Base-by-base conservation (phyloP, 2,797 vertebrate genomes). In the Aulostomus chinensis region DNA sequence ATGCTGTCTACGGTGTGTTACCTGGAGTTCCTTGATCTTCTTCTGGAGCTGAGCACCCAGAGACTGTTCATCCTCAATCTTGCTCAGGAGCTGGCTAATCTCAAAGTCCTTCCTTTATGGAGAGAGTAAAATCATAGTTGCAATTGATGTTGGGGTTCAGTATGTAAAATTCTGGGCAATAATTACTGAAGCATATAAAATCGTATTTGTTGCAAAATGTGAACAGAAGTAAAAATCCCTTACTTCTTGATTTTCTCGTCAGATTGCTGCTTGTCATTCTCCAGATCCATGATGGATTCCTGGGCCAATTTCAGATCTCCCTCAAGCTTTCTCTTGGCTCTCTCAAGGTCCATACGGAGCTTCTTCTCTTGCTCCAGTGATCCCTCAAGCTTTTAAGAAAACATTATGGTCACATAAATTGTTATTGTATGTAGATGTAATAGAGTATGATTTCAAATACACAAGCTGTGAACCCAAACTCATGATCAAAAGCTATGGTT, bases 231-330 rank as follows among this genome's bases (percentile, higher is more conserved):
- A n/a, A n/a, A n/a, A n/a, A n/a, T 26, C 4, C 7, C 28, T 3
- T 86, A 93, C 93, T 94, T 94, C 53, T 92, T 94, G 35, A 94
- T 56, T 69, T 91, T 93, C 77, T 95, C 92, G 0, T 94, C 92
- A 58, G 92, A 66, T 60, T n/a, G n/a, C n/a, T n/a, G n/a, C n/a
- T n/a, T n/a, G n/a, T n/a, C n/a, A n/a, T n/a, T n/a, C n/a, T n/a
- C n/a, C n/a, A n/a, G n/a, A n/a, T n/a, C n/a, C n/a, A n/a, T n/a
- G n/a, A n/a, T n/a, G n/a, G n/a, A n/a, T n/a, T n/a, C n/a, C n/a
- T n/a, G n/a, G n/a, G n/a, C n/a, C n/a, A n/a, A n/a, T n/a, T n/a
- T n/a, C n/a, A n/a, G n/a, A n/a, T n/a, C n/a, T n/a, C n/a, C n/a
- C n/a, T n/a, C n/a, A n/a, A n/a, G n/a, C n/a, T n/a, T n/a, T n/a